Base-by-base conservation (phyloP, 2,113 vertebrate species). In the Odobenus rosmarus region DNA sequence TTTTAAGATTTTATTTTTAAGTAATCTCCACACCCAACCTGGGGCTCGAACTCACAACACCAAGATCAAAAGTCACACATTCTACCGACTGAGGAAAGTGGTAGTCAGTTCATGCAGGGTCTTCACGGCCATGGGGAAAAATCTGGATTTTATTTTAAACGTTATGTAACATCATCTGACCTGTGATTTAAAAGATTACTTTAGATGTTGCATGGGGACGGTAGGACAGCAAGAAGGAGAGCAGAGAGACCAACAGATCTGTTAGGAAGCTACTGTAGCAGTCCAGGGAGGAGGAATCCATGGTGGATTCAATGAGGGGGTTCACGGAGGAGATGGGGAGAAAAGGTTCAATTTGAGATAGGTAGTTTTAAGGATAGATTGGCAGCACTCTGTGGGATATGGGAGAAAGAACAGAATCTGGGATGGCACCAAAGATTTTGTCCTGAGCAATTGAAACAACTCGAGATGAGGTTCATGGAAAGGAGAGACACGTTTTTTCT, bases 221-320 rank as follows among this genome's bases (percentile, higher is more conserved):
- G 0, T 9, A 39, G 10, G 72, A 33, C 8, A 12, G 33, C 59
- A 64, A 53, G 62, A 64, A 57, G 1, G 13, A 69, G 46, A 80
- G 31, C 61, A 49, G 84, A 91, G 88, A 49, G 36, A 36, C 59
- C 82, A 42, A 18, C 4, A 19, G 55, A 33, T 53, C 69, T 9
- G 0, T 9, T 3, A 5, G 46, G 57, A 64, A 85, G 33, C 31
- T 23, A 12, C 55, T 0, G 21, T 3, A 24, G 46, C 16, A n/a
- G 26, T 28, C 57, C 33, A 10, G 0, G 33, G 42, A 12, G 57
- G 24, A 77, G 71, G 46, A 18, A 12, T 12, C 67, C 8, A 3
- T 33, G 46, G 71, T 77, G 14, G 33, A 13, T 33, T 33, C 2
- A 10, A 31, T 7, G 67, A 9, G 15, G 39, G 55, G 13, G 39